Percentiles rank a stretch among this genome's conserved stretches.
phyloP scores from a whole-genome alignment of 2,888 invertebrate species.

The Erebia palarica region DNA sequence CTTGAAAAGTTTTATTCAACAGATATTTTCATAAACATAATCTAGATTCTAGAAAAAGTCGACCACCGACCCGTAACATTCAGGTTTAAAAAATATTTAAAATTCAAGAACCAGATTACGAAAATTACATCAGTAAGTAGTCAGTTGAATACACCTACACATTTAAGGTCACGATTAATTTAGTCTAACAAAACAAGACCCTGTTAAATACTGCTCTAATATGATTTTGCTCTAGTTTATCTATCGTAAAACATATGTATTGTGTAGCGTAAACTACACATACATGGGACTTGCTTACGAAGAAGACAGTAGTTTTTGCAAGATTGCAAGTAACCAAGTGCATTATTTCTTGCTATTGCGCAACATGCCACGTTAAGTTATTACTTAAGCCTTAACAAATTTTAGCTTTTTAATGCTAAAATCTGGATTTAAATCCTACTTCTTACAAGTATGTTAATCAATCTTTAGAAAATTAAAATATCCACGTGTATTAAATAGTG shows the following conservation, averaged over 20 bases:
- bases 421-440: too few relatives aligned
- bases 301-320: neutral
- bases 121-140: neutral
- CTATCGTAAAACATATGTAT: slow-evolving; percentile 2
- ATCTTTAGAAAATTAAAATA: too few relatives aligned
- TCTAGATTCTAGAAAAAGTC: neutral
- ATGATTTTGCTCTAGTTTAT: slow-evolving; percentile 6
- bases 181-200: neutral
- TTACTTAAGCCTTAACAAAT: neutral
- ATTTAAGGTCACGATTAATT: neutral
- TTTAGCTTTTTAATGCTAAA: too few relatives aligned
- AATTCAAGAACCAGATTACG: neutral
- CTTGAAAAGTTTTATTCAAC: too few relatives aligned
- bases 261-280: slow-evolving; percentile 2
- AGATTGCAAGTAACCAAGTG: slow-evolving; percentile 3
- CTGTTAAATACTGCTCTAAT: neutral
- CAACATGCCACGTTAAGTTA: neutral
- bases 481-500: too few relatives aligned
- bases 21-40: neutral
- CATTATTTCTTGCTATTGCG: neutral
- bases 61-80: slow-evolving; percentile 1
- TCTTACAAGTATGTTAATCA: too few relatives aligned
- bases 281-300: neutral
- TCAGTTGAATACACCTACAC: neutral
- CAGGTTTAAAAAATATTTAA: neutral